Conservation (phyloP, 2,888 invertebrate genomes). For the Drosophila pegasa region DNA sequence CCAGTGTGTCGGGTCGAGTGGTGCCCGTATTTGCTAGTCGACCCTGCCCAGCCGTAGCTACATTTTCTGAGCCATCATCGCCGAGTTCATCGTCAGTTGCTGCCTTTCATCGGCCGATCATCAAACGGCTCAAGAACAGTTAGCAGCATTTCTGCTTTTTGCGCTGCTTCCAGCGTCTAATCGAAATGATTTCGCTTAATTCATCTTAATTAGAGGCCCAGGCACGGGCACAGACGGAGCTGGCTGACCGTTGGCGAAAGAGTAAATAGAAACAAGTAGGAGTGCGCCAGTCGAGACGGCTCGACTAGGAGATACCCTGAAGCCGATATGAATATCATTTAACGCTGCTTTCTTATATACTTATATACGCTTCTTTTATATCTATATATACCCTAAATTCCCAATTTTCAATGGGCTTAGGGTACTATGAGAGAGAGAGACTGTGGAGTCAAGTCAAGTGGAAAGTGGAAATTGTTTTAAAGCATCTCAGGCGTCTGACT, state of each 20-base stretch:
- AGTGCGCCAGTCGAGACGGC: too few species aligned
- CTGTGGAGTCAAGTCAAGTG: neutral
- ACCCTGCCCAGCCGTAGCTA: neutral
- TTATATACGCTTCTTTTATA: too few species aligned
- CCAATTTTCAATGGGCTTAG: too few species aligned
- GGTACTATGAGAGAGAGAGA: too few species aligned
- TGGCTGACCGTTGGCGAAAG: constrained; percentile 62
- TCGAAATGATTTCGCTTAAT: constrained; percentile 81
- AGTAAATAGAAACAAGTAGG: constrained; percentile 44
- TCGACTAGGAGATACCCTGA: too few species aligned
- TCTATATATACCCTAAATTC: too few species aligned
- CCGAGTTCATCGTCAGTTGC: constrained; percentile 25
- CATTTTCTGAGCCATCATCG: constrained; percentile 21
- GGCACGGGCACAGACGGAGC: constrained; percentile 45
- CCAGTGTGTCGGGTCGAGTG: neutral
- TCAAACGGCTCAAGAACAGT: constrained; percentile 72
- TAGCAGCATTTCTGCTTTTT: constrained; percentile 43
- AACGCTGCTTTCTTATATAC: too few species aligned
- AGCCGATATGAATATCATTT: too few species aligned
- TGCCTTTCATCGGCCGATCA: constrained; percentile 68
- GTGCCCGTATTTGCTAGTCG: constrained; percentile 20
- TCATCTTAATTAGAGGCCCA: constrained; percentile 80
- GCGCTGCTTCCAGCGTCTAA: constrained; percentile 53
- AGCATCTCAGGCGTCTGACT: constrained; percentile 45
- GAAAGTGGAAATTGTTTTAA: constrained; percentile 40